Conservation (phyloP, 2,113 vertebrate genomes). For the Pelobates fuscus region DNA sequence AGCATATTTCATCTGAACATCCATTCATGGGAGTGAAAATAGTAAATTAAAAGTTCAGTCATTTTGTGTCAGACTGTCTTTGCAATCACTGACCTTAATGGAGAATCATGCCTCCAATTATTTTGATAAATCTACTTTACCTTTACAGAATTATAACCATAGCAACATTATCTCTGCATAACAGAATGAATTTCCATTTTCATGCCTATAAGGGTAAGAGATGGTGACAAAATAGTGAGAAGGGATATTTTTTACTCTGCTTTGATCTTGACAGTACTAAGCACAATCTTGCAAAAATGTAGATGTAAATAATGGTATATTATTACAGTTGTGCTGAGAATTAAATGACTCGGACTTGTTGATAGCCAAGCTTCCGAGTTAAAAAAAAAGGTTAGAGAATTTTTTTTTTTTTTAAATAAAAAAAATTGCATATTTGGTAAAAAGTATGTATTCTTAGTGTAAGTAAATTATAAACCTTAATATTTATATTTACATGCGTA, state of each 20-base stretch:
- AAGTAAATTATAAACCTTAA: too few relatives aligned
- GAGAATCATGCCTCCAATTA: conserved; percentile 62
- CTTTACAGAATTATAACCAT: conserved; percentile 63
- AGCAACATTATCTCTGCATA: conserved; percentile 58
- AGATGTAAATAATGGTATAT: conserved; percentile 56
- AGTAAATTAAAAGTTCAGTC: conserved; percentile 57
- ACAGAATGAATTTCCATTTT: conserved; percentile 60
- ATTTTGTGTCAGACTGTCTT: conserved; percentile 55
- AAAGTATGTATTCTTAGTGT: too few relatives aligned
- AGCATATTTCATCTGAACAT: conserved; percentile 33
- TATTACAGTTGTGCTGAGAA: conserved; percentile 53
- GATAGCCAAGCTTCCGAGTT: conserved; percentile 26
- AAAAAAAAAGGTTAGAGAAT: conserved; percentile 20
- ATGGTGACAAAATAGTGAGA: conserved; percentile 50
- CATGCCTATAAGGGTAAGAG: conserved; percentile 56
- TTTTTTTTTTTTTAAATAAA: too few relatives aligned
- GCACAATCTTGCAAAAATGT: conserved; percentile 47
- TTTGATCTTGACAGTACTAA: conserved; percentile 61
- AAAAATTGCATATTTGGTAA: too few relatives aligned
- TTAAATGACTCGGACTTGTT: conserved; percentile 54
- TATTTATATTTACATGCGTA: too few relatives aligned
- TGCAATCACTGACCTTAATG: conserved; percentile 56
- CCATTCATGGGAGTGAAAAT: conserved; percentile 40
- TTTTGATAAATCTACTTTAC: conserved; percentile 65
- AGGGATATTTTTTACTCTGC: conserved; percentile 53